Evolutionary conservation across 2,113 vertebrate species (phyloP).

Genomic region (Papio anubis): DNA sequence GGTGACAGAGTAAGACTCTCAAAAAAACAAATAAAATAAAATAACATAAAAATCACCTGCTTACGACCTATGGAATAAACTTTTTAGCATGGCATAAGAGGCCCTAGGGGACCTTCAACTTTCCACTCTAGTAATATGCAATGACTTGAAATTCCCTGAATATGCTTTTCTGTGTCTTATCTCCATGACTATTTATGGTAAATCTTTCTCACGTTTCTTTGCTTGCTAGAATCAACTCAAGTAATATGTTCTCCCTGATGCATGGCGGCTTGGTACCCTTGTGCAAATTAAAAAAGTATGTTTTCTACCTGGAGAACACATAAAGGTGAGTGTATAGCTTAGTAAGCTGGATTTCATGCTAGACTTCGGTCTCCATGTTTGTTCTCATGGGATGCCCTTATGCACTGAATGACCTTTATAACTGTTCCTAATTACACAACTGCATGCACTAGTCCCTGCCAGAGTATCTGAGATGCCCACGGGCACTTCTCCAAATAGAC

Average conservation of each 20-base stretch:
- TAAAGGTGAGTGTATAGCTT: background rate
- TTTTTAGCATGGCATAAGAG: background rate
- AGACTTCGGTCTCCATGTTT: background rate
- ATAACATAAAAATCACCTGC: background rate
- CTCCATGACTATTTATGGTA: background rate
- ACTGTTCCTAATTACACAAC: background rate
- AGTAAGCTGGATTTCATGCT: background rate
- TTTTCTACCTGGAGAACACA: background rate
- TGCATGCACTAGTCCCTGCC: background rate
- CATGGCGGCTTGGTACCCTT: background rate
- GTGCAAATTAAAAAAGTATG: background rate
- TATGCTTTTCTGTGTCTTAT: background rate
- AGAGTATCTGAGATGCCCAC: background rate
- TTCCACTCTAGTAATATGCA: background rate
- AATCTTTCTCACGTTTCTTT: background rate
- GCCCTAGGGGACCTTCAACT: background rate
- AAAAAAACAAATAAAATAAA: too few relatives aligned
- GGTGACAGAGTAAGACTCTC: too few relatives aligned
- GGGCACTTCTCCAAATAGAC: background rate
- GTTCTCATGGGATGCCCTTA: background rate
- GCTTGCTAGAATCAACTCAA: background rate
- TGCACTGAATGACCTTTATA: background rate
- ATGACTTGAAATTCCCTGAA: background rate
- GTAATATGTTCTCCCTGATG: background rate
- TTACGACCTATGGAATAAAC: background rate